These are phyloP conservation scores for Sebastes dallii DNA, from an alignment of 2,797 vertebrate species.

Conservation along the genomic window DNA sequence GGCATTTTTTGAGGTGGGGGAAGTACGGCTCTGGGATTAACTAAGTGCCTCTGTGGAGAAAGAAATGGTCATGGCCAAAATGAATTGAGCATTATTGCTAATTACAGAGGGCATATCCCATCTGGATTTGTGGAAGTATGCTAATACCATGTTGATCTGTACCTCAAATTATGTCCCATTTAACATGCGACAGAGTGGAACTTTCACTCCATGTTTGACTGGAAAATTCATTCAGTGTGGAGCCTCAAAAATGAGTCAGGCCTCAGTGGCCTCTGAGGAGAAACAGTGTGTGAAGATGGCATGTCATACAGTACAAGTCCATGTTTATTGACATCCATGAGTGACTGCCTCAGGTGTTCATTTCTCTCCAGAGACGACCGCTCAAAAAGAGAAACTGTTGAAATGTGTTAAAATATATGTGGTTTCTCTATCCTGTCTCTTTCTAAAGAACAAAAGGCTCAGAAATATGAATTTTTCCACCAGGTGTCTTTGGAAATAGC, in stretches of 20 bases:
- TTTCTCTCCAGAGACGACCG: slow-evolving; percentile 50
- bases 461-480: slow-evolving; percentile 50
- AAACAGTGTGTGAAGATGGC: slow-evolving; percentile 51
- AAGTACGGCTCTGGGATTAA: slow-evolving; percentile 47
- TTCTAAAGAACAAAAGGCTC: slow-evolving; percentile 36
- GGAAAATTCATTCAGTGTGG: slow-evolving; percentile 62
- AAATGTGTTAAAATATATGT: slow-evolving; percentile 45
- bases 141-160: slow-evolving; percentile 63
- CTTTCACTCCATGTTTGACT: slow-evolving; percentile 54
- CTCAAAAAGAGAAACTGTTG: slow-evolving; percentile 28
- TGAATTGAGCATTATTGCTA: slow-evolving; percentile 58
- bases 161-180: slow-evolving; percentile 70
- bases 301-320: slow-evolving; percentile 26
- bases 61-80: slow-evolving; percentile 20
- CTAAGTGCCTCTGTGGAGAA: slow-evolving; percentile 29
- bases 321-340: slow-evolving; percentile 64
- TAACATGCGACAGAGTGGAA: slow-evolving; percentile 63
- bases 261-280: slow-evolving; percentile 35
- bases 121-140: slow-evolving; percentile 57
- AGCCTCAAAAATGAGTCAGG: slow-evolving; percentile 37
- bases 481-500: slow-evolving; percentile 53
- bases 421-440: slow-evolving; percentile 31
- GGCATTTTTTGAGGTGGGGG: slow-evolving; percentile 50
- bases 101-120: slow-evolving; percentile 56
- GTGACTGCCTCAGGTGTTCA: slow-evolving; percentile 62